phyloP scores from a whole-genome alignment of 2,888 invertebrate genomes.

The Chrysomela aeneicollis region DNA sequence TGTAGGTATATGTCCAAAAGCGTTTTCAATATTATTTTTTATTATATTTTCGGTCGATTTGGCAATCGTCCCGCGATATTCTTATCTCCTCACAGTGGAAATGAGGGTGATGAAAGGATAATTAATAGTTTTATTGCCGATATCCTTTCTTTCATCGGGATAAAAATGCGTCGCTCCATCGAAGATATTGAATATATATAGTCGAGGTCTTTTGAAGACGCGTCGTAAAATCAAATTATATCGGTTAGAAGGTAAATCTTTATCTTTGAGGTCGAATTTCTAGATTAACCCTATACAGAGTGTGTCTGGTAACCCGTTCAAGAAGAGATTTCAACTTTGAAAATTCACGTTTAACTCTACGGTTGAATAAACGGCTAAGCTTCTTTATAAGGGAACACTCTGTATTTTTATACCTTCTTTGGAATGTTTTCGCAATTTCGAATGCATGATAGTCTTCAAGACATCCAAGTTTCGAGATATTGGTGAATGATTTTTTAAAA shows the following conservation, averaged over 20 bases:
- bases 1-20: no score
- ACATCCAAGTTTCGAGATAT: no score
- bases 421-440: no score
- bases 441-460: no score
- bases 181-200: slow-evolving; percentile 1
- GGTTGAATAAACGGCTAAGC: no score
- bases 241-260: not conserved
- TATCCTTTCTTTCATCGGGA: slow-evolving; percentile 20
- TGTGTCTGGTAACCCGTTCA: no score
- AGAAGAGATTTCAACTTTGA: not conserved
- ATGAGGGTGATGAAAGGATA: slow-evolving; percentile 18
- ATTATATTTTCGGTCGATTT: slow-evolving; percentile 10
- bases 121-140: slow-evolving; percentile 34
- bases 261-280: not conserved
- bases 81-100: slow-evolving; percentile 16
- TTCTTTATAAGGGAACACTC: no score
- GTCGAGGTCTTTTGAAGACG: slow-evolving; percentile 2
- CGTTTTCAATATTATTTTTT: not conserved
- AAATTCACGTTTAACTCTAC: not conserved
- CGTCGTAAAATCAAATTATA: slow-evolving; percentile 13
- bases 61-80: slow-evolving; percentile 7
- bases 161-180: not conserved
- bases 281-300: not conserved
- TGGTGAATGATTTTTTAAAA: no score
- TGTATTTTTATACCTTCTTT: no score